Conservation (phyloP, 2,113 vertebrate species). For the Vulpes vulpes region DNA sequence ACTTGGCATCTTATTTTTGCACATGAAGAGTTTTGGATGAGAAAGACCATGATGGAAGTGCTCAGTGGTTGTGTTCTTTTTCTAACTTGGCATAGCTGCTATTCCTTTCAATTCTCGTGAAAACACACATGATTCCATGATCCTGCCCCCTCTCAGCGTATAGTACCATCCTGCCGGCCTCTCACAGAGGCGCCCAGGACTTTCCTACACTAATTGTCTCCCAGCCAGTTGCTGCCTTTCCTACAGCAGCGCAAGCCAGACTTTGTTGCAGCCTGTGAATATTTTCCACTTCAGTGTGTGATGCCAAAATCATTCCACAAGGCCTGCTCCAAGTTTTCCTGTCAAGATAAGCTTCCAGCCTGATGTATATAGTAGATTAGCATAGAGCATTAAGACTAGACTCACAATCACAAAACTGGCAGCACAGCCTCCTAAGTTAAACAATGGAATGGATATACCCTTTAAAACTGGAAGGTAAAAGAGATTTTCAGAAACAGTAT, state of each 20-base stretch:
- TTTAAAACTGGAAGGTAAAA: neutral
- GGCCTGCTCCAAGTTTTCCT: constrained; percentile 83
- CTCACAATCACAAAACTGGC: constrained; percentile 14
- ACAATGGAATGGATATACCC: neutral
- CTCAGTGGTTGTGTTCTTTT: constrained; percentile 72
- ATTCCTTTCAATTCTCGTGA: constrained; percentile 69
- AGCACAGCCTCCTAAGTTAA: neutral
- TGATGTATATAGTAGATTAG: constrained; percentile 19
- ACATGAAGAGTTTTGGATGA: constrained; percentile 71
- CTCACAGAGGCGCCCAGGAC: constrained; percentile 74
- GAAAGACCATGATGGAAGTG: constrained; percentile 20
- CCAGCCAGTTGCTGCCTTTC: constrained; percentile 81
- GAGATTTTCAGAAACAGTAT: neutral
- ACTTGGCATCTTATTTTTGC: constrained; percentile 40
- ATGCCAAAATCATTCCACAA: constrained; percentile 86
- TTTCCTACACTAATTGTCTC: constrained; percentile 83
- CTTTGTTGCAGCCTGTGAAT: constrained; percentile 85
- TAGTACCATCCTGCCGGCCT: neutral
- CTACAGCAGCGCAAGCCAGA: constrained; percentile 83
- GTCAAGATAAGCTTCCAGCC: constrained; percentile 81
- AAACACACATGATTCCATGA: constrained; percentile 72
- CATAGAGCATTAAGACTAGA: constrained; percentile 59
- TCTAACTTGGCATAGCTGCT: constrained; percentile 75
- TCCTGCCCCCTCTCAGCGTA: constrained; percentile 14
- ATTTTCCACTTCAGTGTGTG: constrained; percentile 81